These are phyloP conservation scores for Semotilus atromaculatus DNA, from an alignment of 2,797 vertebrate genomes.

Conservation along the genomic window DNA sequence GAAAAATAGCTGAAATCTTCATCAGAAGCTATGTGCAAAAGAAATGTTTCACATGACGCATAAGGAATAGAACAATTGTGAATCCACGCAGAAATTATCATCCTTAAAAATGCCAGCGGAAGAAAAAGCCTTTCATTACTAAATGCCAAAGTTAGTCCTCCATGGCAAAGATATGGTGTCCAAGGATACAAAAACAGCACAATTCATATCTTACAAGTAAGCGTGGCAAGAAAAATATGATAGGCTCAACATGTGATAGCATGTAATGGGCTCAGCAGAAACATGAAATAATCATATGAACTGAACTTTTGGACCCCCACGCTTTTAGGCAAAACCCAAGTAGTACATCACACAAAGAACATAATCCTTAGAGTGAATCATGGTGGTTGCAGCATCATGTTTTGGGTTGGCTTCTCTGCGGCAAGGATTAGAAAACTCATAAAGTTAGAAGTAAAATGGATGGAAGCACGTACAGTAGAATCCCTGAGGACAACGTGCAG, in stretches of 20 bases:
- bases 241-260: background rate
- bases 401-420: constrained; percentile 24
- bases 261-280: no score
- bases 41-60: background rate
- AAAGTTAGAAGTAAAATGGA: constrained; percentile 34
- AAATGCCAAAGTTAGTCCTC: background rate
- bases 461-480: constrained; percentile 29
- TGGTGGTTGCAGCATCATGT: constrained; percentile 12
- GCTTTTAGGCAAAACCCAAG: background rate
- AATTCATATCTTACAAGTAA: background rate
- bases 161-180: background rate
- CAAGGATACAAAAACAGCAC: background rate
- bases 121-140: background rate
- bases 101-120: background rate
- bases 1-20: background rate
- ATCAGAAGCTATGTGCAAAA: background rate
- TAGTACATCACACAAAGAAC: background rate
- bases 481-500: constrained; percentile 23
- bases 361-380: constrained; percentile 11
- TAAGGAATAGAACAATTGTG: background rate
- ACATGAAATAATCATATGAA: background rate
- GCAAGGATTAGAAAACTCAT: constrained; percentile 45
- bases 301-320: background rate
- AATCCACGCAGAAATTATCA: background rate
- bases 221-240: background rate